Percentiles rank a stretch among this genome's conserved stretches.
These are phyloP conservation scores for Corythaeola cristata DNA, from an alignment of 2,113 vertebrate genomes.

Conservation along the genomic window DNA sequence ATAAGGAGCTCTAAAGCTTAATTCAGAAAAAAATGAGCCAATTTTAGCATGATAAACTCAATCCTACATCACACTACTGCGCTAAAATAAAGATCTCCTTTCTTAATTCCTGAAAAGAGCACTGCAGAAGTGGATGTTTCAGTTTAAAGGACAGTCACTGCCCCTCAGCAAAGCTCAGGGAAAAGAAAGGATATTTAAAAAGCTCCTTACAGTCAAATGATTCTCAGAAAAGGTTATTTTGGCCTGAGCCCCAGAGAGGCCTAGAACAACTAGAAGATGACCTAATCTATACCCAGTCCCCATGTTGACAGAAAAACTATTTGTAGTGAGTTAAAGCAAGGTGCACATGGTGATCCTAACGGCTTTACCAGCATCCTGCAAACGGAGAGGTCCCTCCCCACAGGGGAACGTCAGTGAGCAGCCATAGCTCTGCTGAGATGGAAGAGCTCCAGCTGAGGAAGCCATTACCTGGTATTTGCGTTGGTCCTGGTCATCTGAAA, in stretches of 20 bases:
- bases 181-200: neutral
- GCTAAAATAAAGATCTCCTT: neutral
- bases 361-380: neutral
- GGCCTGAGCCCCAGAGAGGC: neutral
- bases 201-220: neutral
- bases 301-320: neutral
- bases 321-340: neutral
- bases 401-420: neutral
- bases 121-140: neutral
- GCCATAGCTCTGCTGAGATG: neutral
- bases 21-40: fast-evolving
- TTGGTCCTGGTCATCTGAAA: neutral
- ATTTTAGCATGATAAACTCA: neutral
- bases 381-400: neutral
- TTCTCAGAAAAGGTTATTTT: neutral
- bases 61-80: neutral
- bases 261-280: neutral
- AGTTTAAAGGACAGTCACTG: neutral
- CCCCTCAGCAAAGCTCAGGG: neutral
- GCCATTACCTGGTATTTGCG: neutral
- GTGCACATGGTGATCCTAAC: neutral
- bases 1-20: neutral
- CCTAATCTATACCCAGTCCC: neutral
- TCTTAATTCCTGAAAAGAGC: neutral
- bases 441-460: neutral